Evolutionary conservation across 2,797 vertebrate species (phyloP), one percentile per base, ranked within the genome.

Genomic region (Dicrostonyx torquatus): DNA sequence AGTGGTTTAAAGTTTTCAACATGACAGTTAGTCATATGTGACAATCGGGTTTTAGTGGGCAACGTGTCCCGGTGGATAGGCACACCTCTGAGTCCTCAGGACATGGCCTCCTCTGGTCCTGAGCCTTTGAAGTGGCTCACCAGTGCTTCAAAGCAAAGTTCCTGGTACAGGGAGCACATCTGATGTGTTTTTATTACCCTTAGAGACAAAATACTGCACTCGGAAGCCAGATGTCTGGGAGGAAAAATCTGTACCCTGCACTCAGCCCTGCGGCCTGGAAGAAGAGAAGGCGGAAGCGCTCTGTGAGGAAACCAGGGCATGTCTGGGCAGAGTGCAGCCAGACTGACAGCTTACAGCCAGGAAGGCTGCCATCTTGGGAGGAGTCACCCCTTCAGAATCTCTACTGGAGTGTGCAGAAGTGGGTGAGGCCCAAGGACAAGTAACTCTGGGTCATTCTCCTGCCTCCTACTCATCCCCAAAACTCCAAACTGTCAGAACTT

Each of bases 151-250:
- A 97, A 95, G 88, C 86, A n/a, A 91, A 96, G 91, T 88, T 96
- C 91, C 95, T 84, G 93, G 93, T 96, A 96, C 95, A 95, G 20
- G 48, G 90, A 97, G 86, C 95, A 82, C 94, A 97, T 96, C 94
- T 94, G 92, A 97, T 96, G 94, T 91, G 73, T 94, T 96, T 97
- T 96, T 95, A 97, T 97, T 96, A 89, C 95, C 70, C 66, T 89
- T n/a, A 82, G 88, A 96, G 83, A 95, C 95, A 90, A 95, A 97
- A 73, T 80, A 90, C 55, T 92, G 94, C 95, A 82, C 87, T 92
- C 85, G 87, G 94, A 96, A 95, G 95, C 92, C 86, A 95, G 96
- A 95, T 0, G 64, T 95, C 96, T 97, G 75, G 76, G 78, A 95
- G 91, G 89, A 95, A 96, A 97, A 94, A 83, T 64, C 82, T 87